Evolutionary conservation across 1,140 invertebrate genomes (phyloP).

Genomic region (Parapsyche elsis): DNA sequence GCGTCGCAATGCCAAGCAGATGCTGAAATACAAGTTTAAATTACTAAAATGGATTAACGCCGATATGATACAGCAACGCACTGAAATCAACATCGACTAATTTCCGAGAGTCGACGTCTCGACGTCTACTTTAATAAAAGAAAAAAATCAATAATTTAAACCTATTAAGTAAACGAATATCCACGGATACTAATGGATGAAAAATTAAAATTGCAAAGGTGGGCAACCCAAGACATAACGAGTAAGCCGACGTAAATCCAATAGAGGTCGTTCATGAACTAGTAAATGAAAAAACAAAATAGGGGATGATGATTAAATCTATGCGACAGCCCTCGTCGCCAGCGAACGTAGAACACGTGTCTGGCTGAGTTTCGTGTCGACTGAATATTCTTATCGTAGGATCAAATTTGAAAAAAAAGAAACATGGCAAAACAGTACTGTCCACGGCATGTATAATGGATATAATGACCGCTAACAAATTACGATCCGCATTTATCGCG

Average conservation of each 20-base stretch:
- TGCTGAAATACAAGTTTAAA: slow-evolving; percentile 31
- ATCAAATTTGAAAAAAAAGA: neutral
- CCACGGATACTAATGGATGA: no score
- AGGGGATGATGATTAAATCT: neutral
- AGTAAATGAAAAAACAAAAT: no score
- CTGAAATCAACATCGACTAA: no score
- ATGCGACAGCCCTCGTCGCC: neutral
- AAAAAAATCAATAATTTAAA: no score
- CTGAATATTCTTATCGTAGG: neutral
- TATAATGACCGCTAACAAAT: neutral
- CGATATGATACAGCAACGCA: neutral
- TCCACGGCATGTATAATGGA: neutral
- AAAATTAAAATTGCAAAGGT: no score
- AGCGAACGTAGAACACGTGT: neutral
- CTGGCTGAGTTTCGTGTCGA: neutral
- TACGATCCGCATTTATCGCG: neutral
- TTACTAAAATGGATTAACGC: slow-evolving; percentile 22
- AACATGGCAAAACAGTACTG: neutral
- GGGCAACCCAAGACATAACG: no score
- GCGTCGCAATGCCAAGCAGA: slow-evolving; percentile 4
- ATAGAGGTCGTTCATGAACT: no score
- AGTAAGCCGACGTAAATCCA: no score
- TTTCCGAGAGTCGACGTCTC: no score
- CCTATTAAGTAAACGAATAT: no score
- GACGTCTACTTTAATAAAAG: no score